Evolutionary conservation across 2,888 invertebrate genomes (phyloP), one percentile per base, ranked within the genome.

Genomic region (Ommatoiulus sabulosus): DNA sequence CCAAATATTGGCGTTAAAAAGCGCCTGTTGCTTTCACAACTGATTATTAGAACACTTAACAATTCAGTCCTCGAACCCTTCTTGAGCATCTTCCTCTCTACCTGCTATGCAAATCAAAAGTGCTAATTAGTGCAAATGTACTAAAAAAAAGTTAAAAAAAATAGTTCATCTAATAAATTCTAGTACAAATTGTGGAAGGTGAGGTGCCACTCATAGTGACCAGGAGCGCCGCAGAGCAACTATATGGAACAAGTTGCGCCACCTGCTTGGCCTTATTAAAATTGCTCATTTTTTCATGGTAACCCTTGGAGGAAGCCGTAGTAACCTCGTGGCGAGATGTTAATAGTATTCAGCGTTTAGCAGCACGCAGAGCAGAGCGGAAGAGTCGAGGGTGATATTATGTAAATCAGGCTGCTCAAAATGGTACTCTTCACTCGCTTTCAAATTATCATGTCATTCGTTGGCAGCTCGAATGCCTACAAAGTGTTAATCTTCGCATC

Each of bases 361-460:
- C 12, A 24, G 80, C 80, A 80, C 80, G 80, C 80, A 80, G 80
- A 24, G 24, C 24, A 80, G 80, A 80, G 80, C 80, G 35, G 80
- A 80, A 80, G 80, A 35, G 80, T 35, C 80, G 24, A 80, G 35
- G 80, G 80, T 80, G 80, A 80, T 80, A 80, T 80, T 80, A 80
- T 80, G 80, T 24, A 80, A 80, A 80, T 35, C 35, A 20, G 80
- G 35, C 80, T 35, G 80, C 12, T 80, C 80, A 80, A 80, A 80
- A 80, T 80, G 80, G 80, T 80, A 80, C 80, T 80, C 80, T 80
- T 80, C 80, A 80, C 80, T 5, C 20, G 80, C 80, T 80, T 80
- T 80, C 80, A 80, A 80, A 80, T 80, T 80, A 80, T 80, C 80
- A 80, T 80, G 80, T 80, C 80, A 80, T 80, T 35, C 80, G 80